phyloP scores from a whole-genome alignment of 2,113 vertebrate species.

The Glaucomys volans region DNA sequence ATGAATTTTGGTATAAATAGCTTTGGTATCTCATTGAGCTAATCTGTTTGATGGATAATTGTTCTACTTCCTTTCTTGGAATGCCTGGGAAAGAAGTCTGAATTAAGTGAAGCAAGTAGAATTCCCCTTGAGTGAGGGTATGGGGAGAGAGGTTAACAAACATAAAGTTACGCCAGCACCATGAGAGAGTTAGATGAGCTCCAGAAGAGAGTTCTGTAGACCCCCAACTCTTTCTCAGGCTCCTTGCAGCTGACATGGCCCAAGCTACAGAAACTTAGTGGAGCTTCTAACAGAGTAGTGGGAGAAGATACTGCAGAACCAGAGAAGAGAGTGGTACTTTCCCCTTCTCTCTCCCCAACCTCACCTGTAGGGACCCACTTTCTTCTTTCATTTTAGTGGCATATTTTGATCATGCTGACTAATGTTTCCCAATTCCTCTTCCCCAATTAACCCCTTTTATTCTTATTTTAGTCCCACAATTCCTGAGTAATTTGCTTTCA shows the following conservation, averaged over 20 bases:
- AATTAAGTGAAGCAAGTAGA: slow-evolving; percentile 34
- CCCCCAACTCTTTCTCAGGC: background rate
- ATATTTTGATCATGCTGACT: background rate
- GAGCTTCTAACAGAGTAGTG: background rate
- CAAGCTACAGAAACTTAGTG: background rate
- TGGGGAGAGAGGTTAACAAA: background rate
- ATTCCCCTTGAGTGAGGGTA: background rate
- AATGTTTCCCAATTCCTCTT: background rate
- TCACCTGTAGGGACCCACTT: background rate
- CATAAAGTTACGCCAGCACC: too few species aligned
- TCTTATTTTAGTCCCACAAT: background rate
- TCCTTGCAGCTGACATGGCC: background rate
- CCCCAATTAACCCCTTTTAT: background rate
- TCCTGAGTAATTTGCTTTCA: background rate
- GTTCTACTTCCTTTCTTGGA: slow-evolving; percentile 25
- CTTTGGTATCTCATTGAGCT: slow-evolving; percentile 32
- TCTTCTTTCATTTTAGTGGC: background rate
- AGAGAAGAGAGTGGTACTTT: background rate
- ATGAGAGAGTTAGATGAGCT: background rate
- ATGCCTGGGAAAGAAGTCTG: slow-evolving; percentile 26
- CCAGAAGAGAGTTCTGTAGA: background rate
- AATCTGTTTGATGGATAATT: slow-evolving; percentile 35
- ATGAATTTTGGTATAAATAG: background rate
- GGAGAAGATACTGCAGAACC: background rate
- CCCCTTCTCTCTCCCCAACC: background rate